A percentile compares a stretch with the other conserved stretches of the same genome.
These are phyloP conservation scores for Lophotis ruficrista DNA, from an alignment of 2,113 vertebrate genomes.

Conservation along the genomic window DNA sequence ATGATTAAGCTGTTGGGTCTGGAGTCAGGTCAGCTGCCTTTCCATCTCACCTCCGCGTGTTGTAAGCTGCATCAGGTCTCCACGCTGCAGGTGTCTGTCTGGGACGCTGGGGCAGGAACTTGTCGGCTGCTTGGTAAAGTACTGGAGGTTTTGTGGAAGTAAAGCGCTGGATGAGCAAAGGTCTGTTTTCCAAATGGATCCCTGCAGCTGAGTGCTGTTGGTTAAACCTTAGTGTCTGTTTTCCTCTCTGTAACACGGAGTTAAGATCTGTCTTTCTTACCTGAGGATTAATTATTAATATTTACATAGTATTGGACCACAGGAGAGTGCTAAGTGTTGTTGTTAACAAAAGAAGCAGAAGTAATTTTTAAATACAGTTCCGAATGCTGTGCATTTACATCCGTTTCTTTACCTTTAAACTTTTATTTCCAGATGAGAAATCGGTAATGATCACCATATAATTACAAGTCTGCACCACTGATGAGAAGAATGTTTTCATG, in stretches of 20 bases:
- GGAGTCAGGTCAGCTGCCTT: neutral
- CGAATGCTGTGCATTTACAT: neutral
- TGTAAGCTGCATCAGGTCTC: neutral
- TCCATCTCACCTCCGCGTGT: accelerated
- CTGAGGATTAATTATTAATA: conserved; percentile 51
- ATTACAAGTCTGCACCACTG: neutral
- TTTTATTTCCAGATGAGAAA: conserved; percentile 31
- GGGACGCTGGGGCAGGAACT: neutral
- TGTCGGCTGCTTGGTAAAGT: neutral
- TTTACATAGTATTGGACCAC: neutral
- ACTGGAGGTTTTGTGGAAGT: neutral
- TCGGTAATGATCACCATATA: neutral
- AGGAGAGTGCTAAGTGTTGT: neutral
- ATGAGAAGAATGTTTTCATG: neutral
- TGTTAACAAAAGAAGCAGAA: conserved; percentile 1
- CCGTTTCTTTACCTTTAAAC: conserved; percentile 21
- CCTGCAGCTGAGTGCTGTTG: neutral
- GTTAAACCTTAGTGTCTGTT: neutral
- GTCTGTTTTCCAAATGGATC: neutral
- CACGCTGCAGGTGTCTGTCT: neutral
- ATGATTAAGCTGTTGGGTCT: neutral
- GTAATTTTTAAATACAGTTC: neutral
- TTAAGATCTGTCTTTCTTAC: neutral
- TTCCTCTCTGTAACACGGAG: neutral
- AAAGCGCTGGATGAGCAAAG: neutral